phyloP scores from a whole-genome alignment of 2,888 invertebrate species.

The Allophyes oxyacanthae region DNA sequence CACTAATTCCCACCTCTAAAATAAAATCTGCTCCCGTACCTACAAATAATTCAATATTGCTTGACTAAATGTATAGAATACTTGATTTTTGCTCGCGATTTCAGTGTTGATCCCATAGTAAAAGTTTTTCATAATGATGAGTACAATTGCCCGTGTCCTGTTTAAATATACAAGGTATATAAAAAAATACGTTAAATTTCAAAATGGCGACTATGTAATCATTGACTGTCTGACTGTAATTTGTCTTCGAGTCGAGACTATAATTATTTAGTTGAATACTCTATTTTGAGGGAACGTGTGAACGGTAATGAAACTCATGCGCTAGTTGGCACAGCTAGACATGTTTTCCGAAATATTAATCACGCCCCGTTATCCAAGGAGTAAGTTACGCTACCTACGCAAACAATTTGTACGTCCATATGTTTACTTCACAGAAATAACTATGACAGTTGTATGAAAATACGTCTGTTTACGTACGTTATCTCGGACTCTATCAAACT shows the following conservation, averaged over 20 bases:
- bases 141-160: too few relatives aligned
- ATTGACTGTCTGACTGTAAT: too few relatives aligned
- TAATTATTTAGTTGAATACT: conserved; percentile 6
- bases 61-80: too few relatives aligned
- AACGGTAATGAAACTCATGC: conserved; percentile 38
- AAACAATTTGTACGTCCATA: conserved; percentile 29
- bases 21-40: too few relatives aligned
- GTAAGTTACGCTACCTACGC: conserved; percentile 41
- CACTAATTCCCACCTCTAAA: too few relatives aligned
- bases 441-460: conserved; percentile 44
- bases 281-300: conserved; percentile 31
- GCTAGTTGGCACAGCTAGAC: conserved; percentile 63
- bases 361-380: conserved; percentile 32
- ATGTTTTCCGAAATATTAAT: conserved; percentile 63
- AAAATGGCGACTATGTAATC: too few relatives aligned
- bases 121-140: too few relatives aligned
- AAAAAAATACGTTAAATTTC: too few relatives aligned
- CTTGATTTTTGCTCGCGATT: too few relatives aligned
- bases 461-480: conserved; percentile 44
- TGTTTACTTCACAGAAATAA: conserved; percentile 44
- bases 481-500: conserved; percentile 37
- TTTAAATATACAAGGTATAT: too few relatives aligned
- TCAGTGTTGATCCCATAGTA: too few relatives aligned
- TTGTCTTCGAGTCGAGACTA: background rate
- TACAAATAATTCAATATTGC: too few relatives aligned